Evolutionary conservation across 1,140 invertebrate species (phyloP), one percentile per base, ranked within the genome.

Genomic region (Choristoneura fumiferana): DNA sequence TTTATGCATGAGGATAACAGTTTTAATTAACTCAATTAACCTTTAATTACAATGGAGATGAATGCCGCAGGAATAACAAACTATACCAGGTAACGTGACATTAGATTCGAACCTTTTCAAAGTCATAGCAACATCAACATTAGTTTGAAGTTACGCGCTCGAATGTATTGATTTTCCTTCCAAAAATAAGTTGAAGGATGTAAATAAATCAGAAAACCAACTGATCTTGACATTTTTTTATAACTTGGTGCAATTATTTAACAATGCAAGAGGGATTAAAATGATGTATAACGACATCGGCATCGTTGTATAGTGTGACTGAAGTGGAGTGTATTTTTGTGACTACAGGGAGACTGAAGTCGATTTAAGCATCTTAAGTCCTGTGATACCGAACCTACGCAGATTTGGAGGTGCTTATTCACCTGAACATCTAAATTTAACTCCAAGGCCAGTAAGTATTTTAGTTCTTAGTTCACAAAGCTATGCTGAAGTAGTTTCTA

Each of bases 151-250:
- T 80, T 83, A 69, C 84, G 84, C 83, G 83, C 83, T 84, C 54
- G 71, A 80, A 69, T 66, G 73, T 87, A 87, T 87, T 83, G 84
- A 87, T 87, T 86, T 87, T 87, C 72, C 54, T 62, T 81, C 78
- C 73, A 71, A 88, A 84, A 87, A 84, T 83, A 87, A 79, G 73
- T 76, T 67, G 66, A 65, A 73, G 64, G 76, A 84, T 88, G 83
- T 86, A 88, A 88, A 88, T 88, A 88, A 88, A 88, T 86, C 78
- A 86, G 83, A 73, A 81, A 73, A 65, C 59, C 29, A 54, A 36
- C 34, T 68, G 63, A 59, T 68, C 58, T 75, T 70, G 69, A 72
- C 60, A 60, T 59, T 74, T 72, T 74, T 36, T 54, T 67, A 64
- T 49, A 12, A 29, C 22, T 49, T 49, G 22, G 17, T 49, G 18